Evolutionary conservation across 2,113 vertebrate genomes (phyloP).

Genomic region (Myotis yumanensis): DNA sequence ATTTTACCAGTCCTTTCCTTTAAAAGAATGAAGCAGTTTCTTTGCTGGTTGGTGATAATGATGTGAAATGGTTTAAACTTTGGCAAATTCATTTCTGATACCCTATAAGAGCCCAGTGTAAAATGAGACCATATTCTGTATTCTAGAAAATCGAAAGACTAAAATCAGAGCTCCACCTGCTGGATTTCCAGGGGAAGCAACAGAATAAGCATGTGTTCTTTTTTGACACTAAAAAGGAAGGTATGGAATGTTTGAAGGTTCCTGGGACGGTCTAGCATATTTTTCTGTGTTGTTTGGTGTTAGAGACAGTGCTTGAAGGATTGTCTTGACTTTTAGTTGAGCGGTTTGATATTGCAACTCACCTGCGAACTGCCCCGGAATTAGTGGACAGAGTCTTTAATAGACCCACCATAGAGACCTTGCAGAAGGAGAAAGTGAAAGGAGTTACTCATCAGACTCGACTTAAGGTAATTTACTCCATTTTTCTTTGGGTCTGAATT

Average conservation of each 20-base stretch:
- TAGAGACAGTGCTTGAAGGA: neutral
- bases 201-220: conserved; percentile 92
- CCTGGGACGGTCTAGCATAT: neutral
- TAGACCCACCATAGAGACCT: conserved; percentile 89
- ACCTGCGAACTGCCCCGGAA: conserved; percentile 91
- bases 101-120: neutral
- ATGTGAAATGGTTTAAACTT: conserved; percentile 39
- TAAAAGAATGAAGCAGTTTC: conserved; percentile 14
- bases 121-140: conserved; percentile 25
- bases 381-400: conserved; percentile 92
- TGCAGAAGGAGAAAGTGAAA: conserved; percentile 88
- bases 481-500: neutral
- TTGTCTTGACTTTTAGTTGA: conserved; percentile 83
- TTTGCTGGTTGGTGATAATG: conserved; percentile 10
- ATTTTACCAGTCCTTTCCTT: conserved; percentile 4
- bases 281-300: neutral
- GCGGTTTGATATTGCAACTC: conserved; percentile 90
- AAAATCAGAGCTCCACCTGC: conserved; percentile 96
- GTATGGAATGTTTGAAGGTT: conserved; percentile 75
- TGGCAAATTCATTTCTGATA: conserved; percentile 35
- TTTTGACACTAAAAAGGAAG: conserved; percentile 91
- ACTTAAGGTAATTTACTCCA: conserved; percentile 83
- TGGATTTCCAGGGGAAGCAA: conserved; percentile 89
- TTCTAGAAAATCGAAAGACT: conserved; percentile 96
- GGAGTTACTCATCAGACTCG: conserved; percentile 81